These are phyloP conservation scores for Amyelois transitella DNA, from an alignment of 1,140 invertebrate genomes.

Conservation along the genomic window DNA sequence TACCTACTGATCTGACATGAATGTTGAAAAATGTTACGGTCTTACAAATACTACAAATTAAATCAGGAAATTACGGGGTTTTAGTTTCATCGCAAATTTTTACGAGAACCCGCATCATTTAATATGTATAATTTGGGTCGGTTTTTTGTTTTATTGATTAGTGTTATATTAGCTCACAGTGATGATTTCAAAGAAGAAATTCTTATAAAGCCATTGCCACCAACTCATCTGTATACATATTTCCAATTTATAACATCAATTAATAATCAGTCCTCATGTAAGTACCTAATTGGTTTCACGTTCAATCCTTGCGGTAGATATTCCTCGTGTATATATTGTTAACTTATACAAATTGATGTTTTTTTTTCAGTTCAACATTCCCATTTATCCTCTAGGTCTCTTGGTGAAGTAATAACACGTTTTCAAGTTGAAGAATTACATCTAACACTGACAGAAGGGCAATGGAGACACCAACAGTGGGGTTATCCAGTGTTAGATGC, in stretches of 20 bases:
- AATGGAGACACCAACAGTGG: conserved; percentile 95
- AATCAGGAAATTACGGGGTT: no score
- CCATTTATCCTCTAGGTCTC: conserved; percentile 90
- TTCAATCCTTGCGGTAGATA: no score
- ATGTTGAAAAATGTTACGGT: no score
- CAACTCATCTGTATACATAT: conserved; percentile 86
- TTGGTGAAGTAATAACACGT: conserved; percentile 91
- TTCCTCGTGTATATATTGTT: no score
- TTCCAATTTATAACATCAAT: conserved; percentile 90
- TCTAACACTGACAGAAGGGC: conserved; percentile 91
- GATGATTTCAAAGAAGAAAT: conserved; percentile 89
- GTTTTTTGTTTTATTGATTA: conserved; percentile 2
- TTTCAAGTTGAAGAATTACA: conserved; percentile 93
- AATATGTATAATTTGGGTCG: neutral
- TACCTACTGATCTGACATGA: no score
- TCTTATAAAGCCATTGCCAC: conserved; percentile 85
- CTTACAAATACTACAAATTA: no score
- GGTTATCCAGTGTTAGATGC: conserved; percentile 92
- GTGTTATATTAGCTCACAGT: conserved; percentile 25
- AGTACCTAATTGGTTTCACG: conserved; percentile 22
- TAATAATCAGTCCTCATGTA: conserved; percentile 73
- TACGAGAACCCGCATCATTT: neutral
- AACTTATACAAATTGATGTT: neutral
- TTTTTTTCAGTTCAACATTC: conserved; percentile 83
- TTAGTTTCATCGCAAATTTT: neutral